Percentiles rank a stretch among this genome's conserved stretches.
Evolutionary conservation across 2,113 vertebrate species (phyloP).

Genomic region (Nothocercus julius): DNA sequence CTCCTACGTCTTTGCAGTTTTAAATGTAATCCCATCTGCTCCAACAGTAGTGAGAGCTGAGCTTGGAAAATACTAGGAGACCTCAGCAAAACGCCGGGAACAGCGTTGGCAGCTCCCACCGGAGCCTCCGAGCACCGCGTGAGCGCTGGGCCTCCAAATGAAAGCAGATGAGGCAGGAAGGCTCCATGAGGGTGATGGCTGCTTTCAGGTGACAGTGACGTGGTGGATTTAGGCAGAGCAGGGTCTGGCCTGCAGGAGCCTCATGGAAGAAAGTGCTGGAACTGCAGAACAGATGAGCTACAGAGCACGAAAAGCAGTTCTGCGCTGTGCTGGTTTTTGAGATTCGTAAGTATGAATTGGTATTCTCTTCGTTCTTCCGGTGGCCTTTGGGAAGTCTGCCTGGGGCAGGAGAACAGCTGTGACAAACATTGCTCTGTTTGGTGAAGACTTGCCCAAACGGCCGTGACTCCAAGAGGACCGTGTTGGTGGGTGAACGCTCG

Average conservation of each 20-base stretch:
- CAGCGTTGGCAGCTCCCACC: rapidly evolving
- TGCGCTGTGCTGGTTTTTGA: not conserved
- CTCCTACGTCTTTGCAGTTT: not conserved
- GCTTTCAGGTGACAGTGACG: not conserved
- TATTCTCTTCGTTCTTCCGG: not conserved
- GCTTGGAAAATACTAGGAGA: not conserved
- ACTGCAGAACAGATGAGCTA: not conserved
- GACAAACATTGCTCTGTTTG: not conserved
- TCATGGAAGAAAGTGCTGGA: not conserved
- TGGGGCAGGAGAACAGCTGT: not conserved
- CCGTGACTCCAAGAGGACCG: not conserved
- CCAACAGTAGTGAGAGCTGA: not conserved
- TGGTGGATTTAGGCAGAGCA: not conserved
- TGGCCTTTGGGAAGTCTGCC: not conserved
- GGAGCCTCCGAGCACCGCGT: not conserved
- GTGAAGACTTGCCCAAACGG: not conserved
- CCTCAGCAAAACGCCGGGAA: not conserved
- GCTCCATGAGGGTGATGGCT: not conserved
- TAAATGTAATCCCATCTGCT: constrained; percentile 19
- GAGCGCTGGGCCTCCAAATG: not conserved
- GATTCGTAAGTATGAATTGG: not conserved
- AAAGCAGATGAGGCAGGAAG: not conserved
- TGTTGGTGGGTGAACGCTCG: not conserved
- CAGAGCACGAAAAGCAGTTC: not conserved
- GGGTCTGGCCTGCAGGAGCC: not conserved